Base-by-base conservation (phyloP, 2,797 vertebrate genomes). In the Acanthornis magna region DNA sequence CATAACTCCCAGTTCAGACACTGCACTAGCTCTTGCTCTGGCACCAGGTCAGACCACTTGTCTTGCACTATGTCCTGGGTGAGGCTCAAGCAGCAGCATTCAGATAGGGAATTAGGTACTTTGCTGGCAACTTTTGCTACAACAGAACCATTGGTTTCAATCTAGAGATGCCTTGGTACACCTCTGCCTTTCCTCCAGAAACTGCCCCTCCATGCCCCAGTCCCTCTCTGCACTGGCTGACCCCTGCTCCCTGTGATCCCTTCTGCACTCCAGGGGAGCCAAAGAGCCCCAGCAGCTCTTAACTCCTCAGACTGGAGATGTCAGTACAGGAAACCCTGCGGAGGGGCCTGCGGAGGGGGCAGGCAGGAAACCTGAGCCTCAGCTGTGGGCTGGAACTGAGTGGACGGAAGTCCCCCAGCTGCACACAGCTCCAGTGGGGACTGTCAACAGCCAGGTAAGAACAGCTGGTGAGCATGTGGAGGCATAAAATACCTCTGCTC, bases 341-440 rank as follows among this genome's bases (percentile, higher is more conserved):
- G 85, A 96, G 96, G 86, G 96, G 95, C 96, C 96, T 2, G 4
- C 40, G 4, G 88, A 68, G 61, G 93, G 94, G 94, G 85, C 10
- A 76, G 84, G 82, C 95, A 96, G 95, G 95, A 96, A 96, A 96
- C 47, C 88, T 72, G 94, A 96, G 94, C 93, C 85, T 57, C 1
- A 0, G 16, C 22, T 91, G 91, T 21, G 87, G 81, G 81, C 94
- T 79, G 68, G 34, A 83, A 30, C 30, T 0, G 2, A 74, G 84
- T 22, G 66, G 86, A 40, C 2, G 38, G 87, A 83, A 88, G 66
- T 43, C 72, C 82, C 91, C 25, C 94, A 88, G 89, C 93, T 91
- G 85, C 95, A 57, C 53, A 18, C 45, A 83, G 89, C 61, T 80
- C 79, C 89, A 40, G 5, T 34, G 27, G 85, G 84, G 79, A 72